These are phyloP conservation scores for Scaptomyza flava DNA, from an alignment of 2,888 invertebrate genomes.

Conservation along the genomic window DNA sequence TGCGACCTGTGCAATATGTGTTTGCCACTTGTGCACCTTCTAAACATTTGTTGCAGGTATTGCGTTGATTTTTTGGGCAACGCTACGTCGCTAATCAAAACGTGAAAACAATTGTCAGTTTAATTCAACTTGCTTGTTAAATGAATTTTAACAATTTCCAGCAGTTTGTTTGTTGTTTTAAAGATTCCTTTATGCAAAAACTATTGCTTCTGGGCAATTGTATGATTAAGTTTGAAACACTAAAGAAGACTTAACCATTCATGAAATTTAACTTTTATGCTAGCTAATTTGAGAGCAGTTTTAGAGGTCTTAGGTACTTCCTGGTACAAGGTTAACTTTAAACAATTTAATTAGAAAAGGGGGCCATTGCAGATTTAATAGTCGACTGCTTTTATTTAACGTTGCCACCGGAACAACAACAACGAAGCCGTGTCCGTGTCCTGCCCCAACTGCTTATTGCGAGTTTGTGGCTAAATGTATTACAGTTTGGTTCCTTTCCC, in stretches of 20 bases:
- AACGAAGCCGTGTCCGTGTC: conserved; percentile 5
- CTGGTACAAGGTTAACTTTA: background rate
- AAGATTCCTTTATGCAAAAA: too few species aligned
- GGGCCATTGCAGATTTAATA: conserved; percentile 13
- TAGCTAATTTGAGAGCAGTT: background rate
- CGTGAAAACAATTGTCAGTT: conserved; percentile 30
- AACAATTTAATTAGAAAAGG: conserved; percentile 11
- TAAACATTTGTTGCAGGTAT: conserved; percentile 35
- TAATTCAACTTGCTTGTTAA: too few species aligned
- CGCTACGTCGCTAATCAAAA: conserved; percentile 11
- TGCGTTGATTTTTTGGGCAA: conserved; percentile 30
- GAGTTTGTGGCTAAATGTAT: conserved; percentile 24
- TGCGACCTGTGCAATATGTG: conserved; percentile 24
- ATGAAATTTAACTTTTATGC: background rate
- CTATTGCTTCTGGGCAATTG: too few species aligned
- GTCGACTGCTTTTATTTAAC: conserved; percentile 18
- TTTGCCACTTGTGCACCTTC: conserved; percentile 34
- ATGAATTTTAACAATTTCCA: too few species aligned
- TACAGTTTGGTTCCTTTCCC: conserved; percentile 32
- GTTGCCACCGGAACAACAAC: conserved; percentile 17
- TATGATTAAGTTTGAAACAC: background rate
- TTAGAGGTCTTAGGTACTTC: background rate
- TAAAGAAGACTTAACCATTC: background rate
- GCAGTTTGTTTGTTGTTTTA: too few species aligned
- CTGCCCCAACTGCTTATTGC: conserved; percentile 11